Evolutionary conservation across 2,113 vertebrate species (phyloP), one percentile per base, ranked within the genome.

Genomic region (Chionodraco myersi): DNA sequence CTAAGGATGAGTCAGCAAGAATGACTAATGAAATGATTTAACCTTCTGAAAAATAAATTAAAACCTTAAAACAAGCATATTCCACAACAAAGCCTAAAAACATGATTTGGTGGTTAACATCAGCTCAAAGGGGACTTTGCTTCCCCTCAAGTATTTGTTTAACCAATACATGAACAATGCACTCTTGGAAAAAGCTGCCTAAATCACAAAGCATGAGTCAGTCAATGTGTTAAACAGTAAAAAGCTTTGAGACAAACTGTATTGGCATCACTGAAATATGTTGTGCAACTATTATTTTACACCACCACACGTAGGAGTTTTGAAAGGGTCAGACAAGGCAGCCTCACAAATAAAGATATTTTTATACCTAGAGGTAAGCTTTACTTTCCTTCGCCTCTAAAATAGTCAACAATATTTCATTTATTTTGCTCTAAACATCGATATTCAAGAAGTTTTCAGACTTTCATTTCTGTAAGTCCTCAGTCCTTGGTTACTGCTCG

Each of bases 1-100:
- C 26, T 13, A 21, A 71, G 12, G 66, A 47, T 56, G 51, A 75
- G 26, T 69, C 56, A 14, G 52, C 53, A 14, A 10, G 9, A 58
- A 53, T 63, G 21, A 53, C 9, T 51, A 16, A 36, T 56, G 34
- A 15, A 56, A n/a, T 26, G 3, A 48, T 56, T 59, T 63, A 12
- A 57, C 21, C 9, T n/a, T 15, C 16, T 23, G 13, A 59, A 41
- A 41, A 41, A 41, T 41, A 7, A 8, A 41, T 41, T 41, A 41
- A 41, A 41, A 41, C 36, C 36, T 15, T 52, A 26, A 62, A 62
- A 57, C 26, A 68, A 41, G 49, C n/a, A 49, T 41, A 54, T 72
- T 58, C 2, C 15, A 57, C 16, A 70, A 63, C 73, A 34, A 41
- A 13, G 49, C 62, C 79, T 53, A 5, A 54, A 54, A 57, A 23